Evolutionary conservation across 2,888 invertebrate species (phyloP).

Genomic region (Melanargia galathea): DNA sequence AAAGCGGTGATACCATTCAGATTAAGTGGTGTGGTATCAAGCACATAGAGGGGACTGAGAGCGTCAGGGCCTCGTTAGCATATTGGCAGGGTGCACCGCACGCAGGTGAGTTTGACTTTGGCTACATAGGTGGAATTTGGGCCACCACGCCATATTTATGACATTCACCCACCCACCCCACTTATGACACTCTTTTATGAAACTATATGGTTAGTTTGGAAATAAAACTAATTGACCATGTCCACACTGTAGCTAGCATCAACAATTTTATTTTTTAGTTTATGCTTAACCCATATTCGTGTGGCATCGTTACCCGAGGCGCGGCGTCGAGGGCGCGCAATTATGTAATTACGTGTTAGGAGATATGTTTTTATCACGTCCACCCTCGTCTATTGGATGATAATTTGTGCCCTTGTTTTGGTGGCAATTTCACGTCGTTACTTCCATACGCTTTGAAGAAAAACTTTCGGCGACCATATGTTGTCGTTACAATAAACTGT

Average conservation of each 20-base stretch:
- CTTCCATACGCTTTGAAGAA: slow-evolving; percentile 29
- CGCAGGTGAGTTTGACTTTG: no score
- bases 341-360: slow-evolving; percentile 82
- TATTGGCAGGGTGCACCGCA: no score
- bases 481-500: slow-evolving; percentile 1
- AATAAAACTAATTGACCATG: neutral
- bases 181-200: no score
- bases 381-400: slow-evolving; percentile 79
- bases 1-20: no score
- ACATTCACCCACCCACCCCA: no score
- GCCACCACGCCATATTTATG: no score
- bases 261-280: slow-evolving; percentile 64
- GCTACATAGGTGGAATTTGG: no score
- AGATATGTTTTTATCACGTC: slow-evolving; percentile 83
- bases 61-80: no score
- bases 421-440: slow-evolving; percentile 66
- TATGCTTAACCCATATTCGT: slow-evolving; percentile 73
- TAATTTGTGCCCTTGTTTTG: slow-evolving; percentile 78
- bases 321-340: slow-evolving; percentile 70
- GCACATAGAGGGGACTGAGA: no score
- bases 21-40: no score
- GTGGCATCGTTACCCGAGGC: slow-evolving; percentile 74
- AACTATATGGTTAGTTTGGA: no score
- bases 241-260: slow-evolving; percentile 11
- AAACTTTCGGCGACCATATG: slow-evolving; percentile 37